Percentiles rank a stretch among this genome's conserved stretches.
Conservation (phyloP, 2,888 invertebrate species). For the Pteria penguin region DNA sequence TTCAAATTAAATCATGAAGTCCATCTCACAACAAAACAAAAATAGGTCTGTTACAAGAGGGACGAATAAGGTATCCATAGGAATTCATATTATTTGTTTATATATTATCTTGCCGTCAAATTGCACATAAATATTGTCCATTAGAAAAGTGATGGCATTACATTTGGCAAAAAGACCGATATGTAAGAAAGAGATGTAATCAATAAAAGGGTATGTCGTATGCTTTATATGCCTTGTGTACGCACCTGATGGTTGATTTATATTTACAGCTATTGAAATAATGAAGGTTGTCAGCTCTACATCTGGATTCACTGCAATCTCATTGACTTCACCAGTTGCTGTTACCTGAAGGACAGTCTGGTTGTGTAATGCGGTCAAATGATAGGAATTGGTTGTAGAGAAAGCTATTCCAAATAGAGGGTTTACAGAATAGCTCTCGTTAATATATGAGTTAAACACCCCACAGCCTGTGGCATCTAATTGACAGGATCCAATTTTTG, state of each 20-base stretch:
- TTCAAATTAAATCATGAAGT: too few relatives aligned
- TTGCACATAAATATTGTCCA: too few relatives aligned
- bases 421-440: background rate
- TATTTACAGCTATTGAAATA: background rate
- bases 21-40: too few relatives aligned
- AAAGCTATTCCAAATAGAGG: conserved; percentile 20
- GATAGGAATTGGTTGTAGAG: background rate
- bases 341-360: background rate
- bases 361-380: conserved; percentile 15
- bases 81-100: too few relatives aligned
- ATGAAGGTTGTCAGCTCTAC: background rate
- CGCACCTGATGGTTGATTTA: conserved; percentile 15
- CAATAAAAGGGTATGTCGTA: too few relatives aligned
- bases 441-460: background rate
- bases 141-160: too few relatives aligned
- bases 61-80: too few relatives aligned
- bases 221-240: too few relatives aligned
- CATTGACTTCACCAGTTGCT: background rate
- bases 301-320: background rate
- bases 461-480: conserved; percentile 3
- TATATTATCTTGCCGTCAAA: too few relatives aligned
- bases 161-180: too few relatives aligned
- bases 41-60: too few relatives aligned
- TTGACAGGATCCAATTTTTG: background rate
- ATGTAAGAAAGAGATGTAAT: too few relatives aligned